Base-by-base conservation (phyloP, 2,888 invertebrate genomes). In the Chymomyza amoena region DNA sequence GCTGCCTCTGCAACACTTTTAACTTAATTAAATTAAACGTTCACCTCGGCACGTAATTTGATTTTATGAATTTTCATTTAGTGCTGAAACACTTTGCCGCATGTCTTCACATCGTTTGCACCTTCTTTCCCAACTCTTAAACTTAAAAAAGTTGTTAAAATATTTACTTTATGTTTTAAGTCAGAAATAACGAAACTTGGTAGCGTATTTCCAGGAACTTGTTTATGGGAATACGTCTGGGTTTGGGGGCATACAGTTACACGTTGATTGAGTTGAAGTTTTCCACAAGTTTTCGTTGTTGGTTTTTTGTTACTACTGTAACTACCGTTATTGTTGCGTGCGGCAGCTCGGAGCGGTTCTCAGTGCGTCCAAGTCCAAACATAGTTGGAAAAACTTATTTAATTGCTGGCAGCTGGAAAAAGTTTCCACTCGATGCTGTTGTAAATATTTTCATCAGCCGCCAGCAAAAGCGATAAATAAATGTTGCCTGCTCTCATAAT, bases 1-100 rank as follows among this genome's bases (percentile, higher is more conserved):
- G 75, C 75, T 45, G n/a, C 45, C 13, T 63, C 16, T 56, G 3
- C 60, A 45, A 13, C 78, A 78, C 78, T 73, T 75, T 68, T 86
- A 80, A 80, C 84, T 80, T 86, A 84, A 84, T 84, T 86, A 87
- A 84, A 84, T 84, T 86, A 81, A 74, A 74, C 74, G 66, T 61
- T 74, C 80, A 72, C 72, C 78, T 78, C 68, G 39, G 81, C 86
- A 86, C 84, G 80, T 78, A 82, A 83, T 80, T 82, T 76, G 83
- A 77, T 77, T 80, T 78, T 71, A 69, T 62, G 77, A 70, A 86
- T 60, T 60, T 60, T 36, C 60, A 57, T 57, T 57, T 28, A 67
- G 16, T n/a, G 7, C n/a, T 45, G 39, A 45, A 45, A 45, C 39
- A 45, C 39, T 45, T 45, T 45, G 39, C 39, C 54, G 5, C 70